Evolutionary conservation across 2,888 invertebrate genomes (phyloP).

Genomic region (Micoletzkya japonica): DNA sequence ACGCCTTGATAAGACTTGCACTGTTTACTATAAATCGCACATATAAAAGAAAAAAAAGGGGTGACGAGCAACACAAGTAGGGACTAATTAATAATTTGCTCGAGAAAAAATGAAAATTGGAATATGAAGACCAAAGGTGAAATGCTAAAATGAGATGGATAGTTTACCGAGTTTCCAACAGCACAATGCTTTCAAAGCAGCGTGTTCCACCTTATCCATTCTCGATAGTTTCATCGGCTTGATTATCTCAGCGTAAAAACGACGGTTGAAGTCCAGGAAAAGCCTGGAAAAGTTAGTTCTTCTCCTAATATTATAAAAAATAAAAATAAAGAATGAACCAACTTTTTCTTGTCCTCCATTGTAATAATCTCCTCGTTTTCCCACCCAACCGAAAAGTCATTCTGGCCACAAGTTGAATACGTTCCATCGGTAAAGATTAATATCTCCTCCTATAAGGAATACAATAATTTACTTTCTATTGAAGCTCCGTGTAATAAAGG

Average conservation of each 20-base stretch:
- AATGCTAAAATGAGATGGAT: not conserved
- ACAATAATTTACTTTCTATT: not conserved
- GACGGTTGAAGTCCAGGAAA: conserved; percentile 20
- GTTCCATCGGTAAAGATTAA: conserved; percentile 26
- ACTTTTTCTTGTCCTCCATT: conserved; percentile 39
- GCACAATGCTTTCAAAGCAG: conserved; percentile 43
- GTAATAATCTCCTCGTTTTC: conserved; percentile 43
- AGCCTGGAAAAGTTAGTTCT: conserved; percentile 2
- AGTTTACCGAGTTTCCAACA: conserved; percentile 45
- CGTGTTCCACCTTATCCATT: conserved; percentile 41
- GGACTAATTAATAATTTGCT: not conserved
- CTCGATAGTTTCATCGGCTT: conserved; percentile 5
- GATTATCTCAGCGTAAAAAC: conserved; percentile 14
- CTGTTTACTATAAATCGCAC: too few relatives aligned
- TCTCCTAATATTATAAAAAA: not conserved
- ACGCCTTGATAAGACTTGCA: too few relatives aligned
- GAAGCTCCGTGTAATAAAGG: not conserved
- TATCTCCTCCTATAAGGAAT: conserved; percentile 7
- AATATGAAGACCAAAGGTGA: not conserved
- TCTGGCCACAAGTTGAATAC: conserved; percentile 23
- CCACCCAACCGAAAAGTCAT: conserved; percentile 44
- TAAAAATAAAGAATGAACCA: not conserved
- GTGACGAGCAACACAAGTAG: not conserved
- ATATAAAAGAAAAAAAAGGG: too few relatives aligned
- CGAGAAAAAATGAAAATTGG: not conserved